Percentiles rank a stretch among this genome's conserved stretches.
These are phyloP conservation scores for Labeo rohita DNA, from an alignment of 2,113 vertebrate genomes.

Conservation along the genomic window DNA sequence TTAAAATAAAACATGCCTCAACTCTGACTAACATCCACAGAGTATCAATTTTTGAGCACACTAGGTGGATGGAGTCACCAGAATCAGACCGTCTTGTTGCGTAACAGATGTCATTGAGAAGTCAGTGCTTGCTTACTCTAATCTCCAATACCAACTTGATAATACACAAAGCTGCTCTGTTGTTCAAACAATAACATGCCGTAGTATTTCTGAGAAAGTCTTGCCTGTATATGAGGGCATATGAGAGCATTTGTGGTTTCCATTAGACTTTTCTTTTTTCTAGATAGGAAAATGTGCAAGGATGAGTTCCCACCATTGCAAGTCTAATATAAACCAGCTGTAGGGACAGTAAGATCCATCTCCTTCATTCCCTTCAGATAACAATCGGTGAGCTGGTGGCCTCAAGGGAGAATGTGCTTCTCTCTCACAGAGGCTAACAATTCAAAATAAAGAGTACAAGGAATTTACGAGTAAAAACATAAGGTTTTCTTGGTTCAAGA, in stretches of 20 bases:
- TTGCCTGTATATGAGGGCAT: background rate
- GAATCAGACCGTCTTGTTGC: background rate
- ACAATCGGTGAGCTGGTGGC: slow-evolving; percentile 46
- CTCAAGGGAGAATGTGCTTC: slow-evolving; percentile 47
- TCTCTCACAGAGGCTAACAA: slow-evolving; percentile 52
- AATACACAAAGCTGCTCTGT: background rate
- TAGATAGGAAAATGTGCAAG: slow-evolving; percentile 49
- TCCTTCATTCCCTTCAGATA: slow-evolving; percentile 51
- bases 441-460: slow-evolving; percentile 49
- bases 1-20: background rate
- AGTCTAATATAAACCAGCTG: slow-evolving; percentile 66
- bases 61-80: background rate
- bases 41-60: background rate
- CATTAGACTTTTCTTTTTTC: background rate
- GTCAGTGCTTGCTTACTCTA: background rate
- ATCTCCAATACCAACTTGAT: background rate
- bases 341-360: slow-evolving; percentile 48
- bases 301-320: slow-evolving; percentile 54
- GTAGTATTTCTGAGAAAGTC: background rate
- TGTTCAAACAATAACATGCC: background rate
- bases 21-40: background rate
- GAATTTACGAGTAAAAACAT: slow-evolving; percentile 62
- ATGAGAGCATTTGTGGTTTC: background rate
- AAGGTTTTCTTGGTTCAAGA: slow-evolving; percentile 63
- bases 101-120: background rate